Evolutionary conservation across 2,888 invertebrate species (phyloP), one percentile per base, ranked within the genome.

Genomic region (Drosophila leonis): DNA sequence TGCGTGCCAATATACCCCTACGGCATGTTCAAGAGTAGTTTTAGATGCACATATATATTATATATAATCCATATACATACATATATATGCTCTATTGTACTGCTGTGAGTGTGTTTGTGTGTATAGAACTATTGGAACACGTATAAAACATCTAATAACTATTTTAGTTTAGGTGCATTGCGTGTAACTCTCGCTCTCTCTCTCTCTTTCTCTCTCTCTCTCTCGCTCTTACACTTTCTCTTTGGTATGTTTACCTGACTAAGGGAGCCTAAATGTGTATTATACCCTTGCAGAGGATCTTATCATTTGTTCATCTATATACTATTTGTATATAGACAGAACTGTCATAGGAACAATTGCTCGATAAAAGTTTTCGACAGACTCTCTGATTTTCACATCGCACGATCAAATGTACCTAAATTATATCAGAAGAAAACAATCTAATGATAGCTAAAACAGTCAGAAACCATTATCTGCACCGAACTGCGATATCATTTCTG

Each of bases 61-160:
- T 7, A 41, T 41, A 41, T 18, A 24, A 13, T n/a, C 5, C n/a
- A 2, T 27, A 48, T 18, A 33, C 33, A 20, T 8, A 31, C 12
- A 31, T 15, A 35, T 52, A 13, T 39, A 37, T 39, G 12, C 18
- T 39, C 54, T 29, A 54, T 29, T 29, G 39, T 54, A 54, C 54
- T 54, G 27, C n/a, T 39, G 54, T 27, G 39, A 54, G 42, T 55
- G 37, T 74, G 29, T 27, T 29, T 51, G 51, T 64, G 31, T 61
- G 37, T 57, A 41, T 76, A 79, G 77, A 75, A 86, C 73, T 83
- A 78, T 75, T 83, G 88, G 88, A 90, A 90, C 90, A 88, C 90
- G 80, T 90, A 88, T 86, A 83, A 88, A 88, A 90, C 80, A 76
- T 83, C 81, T 80, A 82, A 76, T 73, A 65, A 66, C 82, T 83